phyloP scores from a whole-genome alignment of 92 coral and sea anemone species.

The Actinernus sp. region DNA sequence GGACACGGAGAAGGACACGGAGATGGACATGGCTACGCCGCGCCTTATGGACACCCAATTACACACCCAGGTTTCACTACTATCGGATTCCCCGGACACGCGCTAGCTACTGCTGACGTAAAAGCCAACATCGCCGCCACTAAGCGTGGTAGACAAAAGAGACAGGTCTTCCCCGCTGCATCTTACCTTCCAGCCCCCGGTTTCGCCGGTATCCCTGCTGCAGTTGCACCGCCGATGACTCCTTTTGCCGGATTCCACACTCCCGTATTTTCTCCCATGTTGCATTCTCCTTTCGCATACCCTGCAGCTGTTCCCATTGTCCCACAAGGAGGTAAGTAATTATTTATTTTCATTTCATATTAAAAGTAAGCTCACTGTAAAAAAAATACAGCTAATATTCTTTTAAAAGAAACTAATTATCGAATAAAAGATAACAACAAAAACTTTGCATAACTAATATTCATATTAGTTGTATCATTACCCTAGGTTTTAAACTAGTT shows the following conservation, averaged over 20 bases:
- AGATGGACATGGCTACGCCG: slow-evolving; percentile 83
- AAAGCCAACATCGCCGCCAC: slow-evolving; percentile 83
- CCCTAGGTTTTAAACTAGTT: no score
- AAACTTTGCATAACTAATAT: no score
- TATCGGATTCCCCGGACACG: slow-evolving; percentile 97
- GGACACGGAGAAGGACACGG: slow-evolving; percentile 62
- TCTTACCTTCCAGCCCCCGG: slow-evolving; percentile 27
- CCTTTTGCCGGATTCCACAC: slow-evolving; percentile 46
- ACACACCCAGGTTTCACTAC: slow-evolving; percentile 99
- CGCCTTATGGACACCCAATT: slow-evolving; percentile 97
- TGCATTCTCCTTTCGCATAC: slow-evolving; percentile 51
- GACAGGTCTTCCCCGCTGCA: slow-evolving; percentile 60
- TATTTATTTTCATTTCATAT: no score
- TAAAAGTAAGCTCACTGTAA: no score
- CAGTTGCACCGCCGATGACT: slow-evolving; percentile 55
- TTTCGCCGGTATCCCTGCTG: slow-evolving; percentile 13
- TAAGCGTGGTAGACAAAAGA: slow-evolving; percentile 70
- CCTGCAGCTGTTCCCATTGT: slow-evolving; percentile 41
- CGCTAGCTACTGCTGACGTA: slow-evolving; percentile 94
- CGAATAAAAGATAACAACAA: no score
- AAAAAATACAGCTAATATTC: no score
- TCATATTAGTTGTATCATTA: no score
- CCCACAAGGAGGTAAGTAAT: slow-evolving; percentile 27
- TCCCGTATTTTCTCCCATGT: slow-evolving; percentile 46
- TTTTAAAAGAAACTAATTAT: no score